Conservation (phyloP, 2,797 vertebrate species). For the Girardinus metallicus region DNA sequence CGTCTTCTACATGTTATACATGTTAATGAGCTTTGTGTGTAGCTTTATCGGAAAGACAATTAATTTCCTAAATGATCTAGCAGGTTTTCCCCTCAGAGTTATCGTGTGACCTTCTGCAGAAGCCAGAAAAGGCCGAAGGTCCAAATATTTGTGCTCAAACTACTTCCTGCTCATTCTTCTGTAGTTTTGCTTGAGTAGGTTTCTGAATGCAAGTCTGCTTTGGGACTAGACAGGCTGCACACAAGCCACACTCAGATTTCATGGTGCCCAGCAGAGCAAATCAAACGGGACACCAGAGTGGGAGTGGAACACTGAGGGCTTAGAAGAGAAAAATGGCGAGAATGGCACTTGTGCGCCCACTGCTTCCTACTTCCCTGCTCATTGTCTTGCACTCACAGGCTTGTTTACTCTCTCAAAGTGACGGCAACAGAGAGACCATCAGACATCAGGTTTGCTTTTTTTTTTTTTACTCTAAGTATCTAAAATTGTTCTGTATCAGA, state of each 20-base stretch:
- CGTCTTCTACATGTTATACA: neutral
- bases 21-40: neutral
- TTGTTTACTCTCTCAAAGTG: conserved; percentile 47
- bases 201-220: neutral
- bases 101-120: neutral
- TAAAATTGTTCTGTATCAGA: neutral
- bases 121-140: neutral
- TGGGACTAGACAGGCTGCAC: conserved; percentile 20
- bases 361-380: conserved; percentile 68
- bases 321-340: conserved; percentile 80
- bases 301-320: conserved; percentile 79
- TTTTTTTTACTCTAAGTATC: conserved; percentile 4
- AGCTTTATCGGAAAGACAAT: neutral
- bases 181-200: neutral
- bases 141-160: neutral
- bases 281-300: conserved; percentile 60
- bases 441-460: conserved; percentile 72
- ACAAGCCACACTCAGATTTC: conserved; percentile 25
- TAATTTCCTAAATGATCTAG: neutral
- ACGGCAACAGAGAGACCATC: conserved; percentile 50
- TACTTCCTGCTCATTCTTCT: neutral
- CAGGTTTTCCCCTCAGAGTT: neutral
- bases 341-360: conserved; percentile 79
- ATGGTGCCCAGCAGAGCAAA: conserved; percentile 42
- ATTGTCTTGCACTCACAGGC: conserved; percentile 38